Base-by-base conservation (phyloP, 2,797 vertebrate genomes). In the Parauchenoglanis ngamensis region DNA sequence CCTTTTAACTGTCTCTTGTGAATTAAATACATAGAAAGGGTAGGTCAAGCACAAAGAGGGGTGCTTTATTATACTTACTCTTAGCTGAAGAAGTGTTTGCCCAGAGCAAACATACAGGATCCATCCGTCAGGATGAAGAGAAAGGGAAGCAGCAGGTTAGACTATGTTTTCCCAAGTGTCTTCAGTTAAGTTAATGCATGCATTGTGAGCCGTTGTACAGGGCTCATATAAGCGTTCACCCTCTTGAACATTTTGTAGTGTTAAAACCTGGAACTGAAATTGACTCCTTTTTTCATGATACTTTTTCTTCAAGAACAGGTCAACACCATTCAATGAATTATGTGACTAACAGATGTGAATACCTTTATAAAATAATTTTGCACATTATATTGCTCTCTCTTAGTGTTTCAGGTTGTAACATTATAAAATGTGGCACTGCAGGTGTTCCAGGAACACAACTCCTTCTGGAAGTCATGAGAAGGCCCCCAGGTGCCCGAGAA, bases 21-120 rank as follows among this genome's bases (percentile, higher is more conserved):
- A 46, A 81, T n/a, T 3, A 17, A 63, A 63, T 12, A 57, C 57
- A 17, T 61, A 17, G 40, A 59, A 35, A 56, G 35, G 52, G 7
- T 7, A 13, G 46, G 12, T 87, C 23, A 78, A 68, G 0, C 54
- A 44, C 46, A 23, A 49, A 8, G 59, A 10, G 23, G 61, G 40
- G 54, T 67, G 12, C 67, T 79, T 23, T 46, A 49, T 80, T 56
- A 84, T 91, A 91, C 89, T 91, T 88, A 91, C 90, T 88, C 23
- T 40, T 76, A 73, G 59, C 88, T 90, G 86, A 81, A 81, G 80
- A 80, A 13, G 56, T 25, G 81, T 80, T 85, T 77, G 59, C 54
- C n/a, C 61, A 84, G 86, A 21, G 52, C 75, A 81, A 72, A 77
- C 31, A 65, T 52, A 61, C 17, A 84, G 49, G 73, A 86, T 78